A percentile compares a stretch with the other conserved stretches of the same genome.
Evolutionary conservation across 2,888 invertebrate species (phyloP).

Genomic region (Cotesia congregata): DNA sequence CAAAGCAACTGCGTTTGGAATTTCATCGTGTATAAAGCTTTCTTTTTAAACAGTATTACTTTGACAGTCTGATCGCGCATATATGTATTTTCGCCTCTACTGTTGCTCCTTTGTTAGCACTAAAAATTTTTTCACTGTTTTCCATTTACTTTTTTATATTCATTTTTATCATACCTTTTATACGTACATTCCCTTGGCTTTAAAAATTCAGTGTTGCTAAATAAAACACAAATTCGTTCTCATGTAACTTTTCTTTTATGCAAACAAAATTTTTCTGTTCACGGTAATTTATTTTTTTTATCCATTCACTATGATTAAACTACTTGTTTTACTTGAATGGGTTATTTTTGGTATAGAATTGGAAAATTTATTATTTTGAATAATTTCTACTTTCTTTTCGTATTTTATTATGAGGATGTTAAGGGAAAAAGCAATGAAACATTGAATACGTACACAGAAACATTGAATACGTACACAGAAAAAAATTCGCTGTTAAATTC

Average conservation of each 20-base stretch:
- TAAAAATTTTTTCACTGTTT: background rate
- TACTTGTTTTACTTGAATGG: too few species aligned
- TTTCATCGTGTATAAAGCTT: constrained; percentile 5
- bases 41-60: background rate
- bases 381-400: too few species aligned
- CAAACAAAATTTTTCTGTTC: too few species aligned
- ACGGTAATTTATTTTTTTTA: too few species aligned
- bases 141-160: background rate
- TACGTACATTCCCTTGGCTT: background rate
- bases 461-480: constrained; percentile 7
- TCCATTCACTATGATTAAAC: too few species aligned
- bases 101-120: constrained; percentile 13
- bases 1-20: constrained; percentile 15
- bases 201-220: background rate
- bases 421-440: background rate
- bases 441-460: constrained; percentile 9
- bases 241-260: too few species aligned
- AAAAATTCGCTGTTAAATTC: background rate
- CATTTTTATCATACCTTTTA: background rate
- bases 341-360: too few species aligned
- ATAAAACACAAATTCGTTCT: background rate
- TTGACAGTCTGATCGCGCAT: background rate
- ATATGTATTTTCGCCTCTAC: background rate
- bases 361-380: too few species aligned
- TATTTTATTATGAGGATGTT: background rate